Evolutionary conservation across 2,888 invertebrate species (phyloP).

Genomic region (Diadegma fenestrale): DNA sequence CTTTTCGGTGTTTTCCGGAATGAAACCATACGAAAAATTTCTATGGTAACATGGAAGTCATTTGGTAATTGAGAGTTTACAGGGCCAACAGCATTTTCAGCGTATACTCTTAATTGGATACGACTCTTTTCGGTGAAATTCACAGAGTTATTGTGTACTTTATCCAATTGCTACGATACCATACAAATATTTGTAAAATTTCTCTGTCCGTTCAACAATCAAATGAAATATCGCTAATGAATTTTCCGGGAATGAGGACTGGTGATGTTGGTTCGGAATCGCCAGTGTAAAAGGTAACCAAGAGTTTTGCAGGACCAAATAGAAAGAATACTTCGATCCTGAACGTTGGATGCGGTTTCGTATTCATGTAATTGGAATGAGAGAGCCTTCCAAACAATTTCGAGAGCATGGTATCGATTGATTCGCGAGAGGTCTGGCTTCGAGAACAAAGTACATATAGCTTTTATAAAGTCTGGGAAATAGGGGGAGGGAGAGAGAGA

Average conservation of each 20-base stretch:
- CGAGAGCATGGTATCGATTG: slow-evolving; percentile 75
- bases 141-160: neutral
- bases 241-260: neutral
- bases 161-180: neutral
- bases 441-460: slow-evolving; percentile 57
- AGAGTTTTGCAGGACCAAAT: slow-evolving; percentile 6
- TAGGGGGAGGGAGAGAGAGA: slow-evolving; percentile 1
- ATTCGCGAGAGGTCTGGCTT: slow-evolving; percentile 46
- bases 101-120: neutral
- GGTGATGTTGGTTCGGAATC: neutral
- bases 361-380: slow-evolving; percentile 47
- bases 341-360: slow-evolving; percentile 26
- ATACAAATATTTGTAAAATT: neutral
- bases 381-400: slow-evolving; percentile 65
- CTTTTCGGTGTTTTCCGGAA: neutral
- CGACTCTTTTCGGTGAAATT: neutral
- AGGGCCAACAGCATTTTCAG: no score
- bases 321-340: neutral
- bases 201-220: neutral
- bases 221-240: neutral
- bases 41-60: neutral
- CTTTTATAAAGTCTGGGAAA: slow-evolving; percentile 2
- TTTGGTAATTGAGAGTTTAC: neutral
- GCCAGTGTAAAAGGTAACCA: neutral
- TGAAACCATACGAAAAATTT: neutral